These are phyloP conservation scores for Cephonodes hylas DNA, from an alignment of 2,888 invertebrate genomes.

Conservation along the genomic window DNA sequence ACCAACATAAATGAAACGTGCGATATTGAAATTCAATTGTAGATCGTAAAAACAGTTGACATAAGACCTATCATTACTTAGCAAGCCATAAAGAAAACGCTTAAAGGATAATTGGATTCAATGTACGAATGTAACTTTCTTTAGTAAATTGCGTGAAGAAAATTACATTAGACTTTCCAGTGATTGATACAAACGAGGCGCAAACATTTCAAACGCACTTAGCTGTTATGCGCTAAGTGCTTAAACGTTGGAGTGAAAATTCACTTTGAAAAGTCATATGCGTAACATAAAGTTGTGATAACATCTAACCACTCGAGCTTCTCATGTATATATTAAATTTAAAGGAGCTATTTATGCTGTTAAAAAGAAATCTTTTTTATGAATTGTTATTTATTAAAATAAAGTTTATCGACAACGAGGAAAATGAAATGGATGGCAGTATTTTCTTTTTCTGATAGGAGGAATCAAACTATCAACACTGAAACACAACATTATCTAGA, in stretches of 20 bases:
- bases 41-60: neutral
- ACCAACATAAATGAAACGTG: neutral
- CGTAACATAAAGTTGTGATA: neutral
- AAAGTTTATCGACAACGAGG: too few relatives aligned
- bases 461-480: too few relatives aligned
- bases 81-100: slow-evolving; percentile 4
- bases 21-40: neutral
- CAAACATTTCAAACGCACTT: neutral
- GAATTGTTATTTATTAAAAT: too few relatives aligned
- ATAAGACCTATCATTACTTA: neutral
- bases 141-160: slow-evolving; percentile 18
- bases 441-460: too few relatives aligned
- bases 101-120: slow-evolving; percentile 15
- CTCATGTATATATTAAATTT: too few relatives aligned
- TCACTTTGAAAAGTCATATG: neutral
- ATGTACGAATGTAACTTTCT: slow-evolving; percentile 15
- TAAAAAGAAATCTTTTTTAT: too few relatives aligned
- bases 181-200: slow-evolving; percentile 33
- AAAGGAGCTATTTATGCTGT: too few relatives aligned
- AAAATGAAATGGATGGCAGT: too few relatives aligned
- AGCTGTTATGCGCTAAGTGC: slow-evolving; percentile 1
- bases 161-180: slow-evolving; percentile 48
- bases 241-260: slow-evolving; percentile 5
- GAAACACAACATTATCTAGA: too few relatives aligned
- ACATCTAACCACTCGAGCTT: neutral